Evolutionary conservation across 2,888 invertebrate species (phyloP).

Genomic region (Oligia fasciuncula): DNA sequence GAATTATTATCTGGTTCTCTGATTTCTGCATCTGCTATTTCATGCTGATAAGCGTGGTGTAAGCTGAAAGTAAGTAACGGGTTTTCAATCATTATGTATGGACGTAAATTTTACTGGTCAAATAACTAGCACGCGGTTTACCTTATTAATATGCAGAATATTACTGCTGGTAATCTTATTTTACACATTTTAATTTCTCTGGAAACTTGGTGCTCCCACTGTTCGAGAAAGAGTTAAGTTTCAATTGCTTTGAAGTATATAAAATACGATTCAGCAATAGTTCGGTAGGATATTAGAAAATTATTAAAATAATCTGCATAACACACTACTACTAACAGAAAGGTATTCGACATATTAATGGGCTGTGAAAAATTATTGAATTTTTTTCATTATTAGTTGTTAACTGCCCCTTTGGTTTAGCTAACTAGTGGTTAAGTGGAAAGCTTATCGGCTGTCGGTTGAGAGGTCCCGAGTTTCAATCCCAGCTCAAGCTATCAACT

Average conservation of each 20-base stretch:
- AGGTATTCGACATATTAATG: too few relatives aligned
- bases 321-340: too few relatives aligned
- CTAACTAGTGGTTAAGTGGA: too few relatives aligned
- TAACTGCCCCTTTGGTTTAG: too few relatives aligned
- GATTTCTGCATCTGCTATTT: background rate
- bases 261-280: too few relatives aligned
- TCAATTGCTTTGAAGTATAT: too few relatives aligned
- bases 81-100: background rate
- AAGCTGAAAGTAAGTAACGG: conserved; percentile 7
- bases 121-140: background rate
- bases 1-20: background rate
- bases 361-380: too few relatives aligned
- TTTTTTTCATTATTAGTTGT: too few relatives aligned
- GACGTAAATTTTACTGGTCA: background rate
- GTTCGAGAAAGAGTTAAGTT: background rate
- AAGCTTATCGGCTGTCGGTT: background rate
- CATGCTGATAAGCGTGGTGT: background rate
- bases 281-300: too few relatives aligned
- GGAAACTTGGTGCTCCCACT: background rate
- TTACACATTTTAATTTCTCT: background rate
- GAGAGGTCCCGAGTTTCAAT: background rate
- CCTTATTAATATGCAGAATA: background rate
- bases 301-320: too few relatives aligned
- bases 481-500: too few relatives aligned
- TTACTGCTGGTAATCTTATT: background rate